Evolutionary conservation across 1,140 invertebrate genomes (phyloP).

Genomic region (Sycophila sp.): DNA sequence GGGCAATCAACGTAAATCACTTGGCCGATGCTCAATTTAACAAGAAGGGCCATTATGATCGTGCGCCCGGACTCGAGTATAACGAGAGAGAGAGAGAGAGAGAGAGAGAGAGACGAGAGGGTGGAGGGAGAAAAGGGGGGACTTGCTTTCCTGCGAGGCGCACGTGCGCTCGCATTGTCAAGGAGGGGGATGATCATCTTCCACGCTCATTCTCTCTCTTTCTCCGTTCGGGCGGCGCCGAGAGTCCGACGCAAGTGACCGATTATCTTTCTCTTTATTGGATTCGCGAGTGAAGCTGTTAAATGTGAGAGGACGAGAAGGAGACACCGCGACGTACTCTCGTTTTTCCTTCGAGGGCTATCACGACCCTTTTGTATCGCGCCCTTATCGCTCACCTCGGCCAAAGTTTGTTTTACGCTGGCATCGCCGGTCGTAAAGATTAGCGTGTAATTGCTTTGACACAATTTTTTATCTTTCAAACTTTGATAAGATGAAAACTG

Average conservation of each 20-base stretch:
- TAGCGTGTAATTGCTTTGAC: too few relatives aligned
- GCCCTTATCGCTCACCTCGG: too few relatives aligned
- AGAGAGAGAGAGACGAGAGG: too few relatives aligned
- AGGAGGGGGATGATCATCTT: background rate
- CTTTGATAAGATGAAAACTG: too few relatives aligned
- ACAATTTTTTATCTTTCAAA: too few relatives aligned
- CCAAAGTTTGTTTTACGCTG: too few relatives aligned
- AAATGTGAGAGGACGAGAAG: background rate
- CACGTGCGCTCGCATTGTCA: background rate
- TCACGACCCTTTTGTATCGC: too few relatives aligned
- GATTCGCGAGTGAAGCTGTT: conserved; percentile 25
- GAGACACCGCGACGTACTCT: background rate
- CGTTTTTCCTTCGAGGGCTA: background rate
- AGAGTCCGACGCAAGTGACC: conserved; percentile 21
- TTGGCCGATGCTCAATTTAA: conserved; percentile 66
- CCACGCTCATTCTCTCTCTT: background rate
- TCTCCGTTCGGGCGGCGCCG: background rate
- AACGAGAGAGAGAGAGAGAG: conserved; percentile 40
- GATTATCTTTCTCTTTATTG: conserved; percentile 37
- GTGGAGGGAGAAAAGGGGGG: background rate
- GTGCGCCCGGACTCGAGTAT: conserved; percentile 55
- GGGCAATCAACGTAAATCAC: conserved; percentile 66
- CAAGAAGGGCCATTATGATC: conserved; percentile 63
- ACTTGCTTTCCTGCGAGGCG: background rate
- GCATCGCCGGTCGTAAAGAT: too few relatives aligned